Evolutionary conservation across 2,888 invertebrate species (phyloP), one percentile per base, ranked within the genome.

Genomic region (Seira ritae): DNA sequence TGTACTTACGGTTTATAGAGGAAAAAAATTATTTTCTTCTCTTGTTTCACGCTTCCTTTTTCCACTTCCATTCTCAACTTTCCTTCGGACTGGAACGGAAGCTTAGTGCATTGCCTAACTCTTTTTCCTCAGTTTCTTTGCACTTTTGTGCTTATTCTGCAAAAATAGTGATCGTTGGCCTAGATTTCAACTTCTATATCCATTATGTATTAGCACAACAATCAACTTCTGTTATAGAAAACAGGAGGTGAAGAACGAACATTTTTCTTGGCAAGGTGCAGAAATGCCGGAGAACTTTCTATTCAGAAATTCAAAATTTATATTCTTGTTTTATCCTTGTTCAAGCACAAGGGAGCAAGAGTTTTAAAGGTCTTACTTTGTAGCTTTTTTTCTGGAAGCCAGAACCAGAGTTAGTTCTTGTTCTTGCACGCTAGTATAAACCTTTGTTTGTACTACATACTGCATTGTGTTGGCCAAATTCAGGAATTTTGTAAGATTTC

Each of bases 101-200:
- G 74, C 74, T 20, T 42, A 17, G 65, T 42, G 74, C 55, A 24
- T 62, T 17, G n/a, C 70, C 17, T 17, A 55, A 55, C 55, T 55
- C 12, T 42, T 42, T 55, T 17, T 55, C 55, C 55, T 12, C 6
- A 55, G 17, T 55, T 55, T 55, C 55, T 55, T 55, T 55, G 17
- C 55, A 55, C 55, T 74, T 74, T 65, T 65, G 74, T 74, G 66
- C 66, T 62, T 37, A 65, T 74, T 66, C 42, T 12, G 42, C 65
- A 3, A 74, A 74, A 31, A 37, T 74, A 55, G 12, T n/a, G 12
- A 42, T 6, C 62, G 74, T 74, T 74, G 72, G 72, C 72, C 72
- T 72, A 72, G 46, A 72, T 72, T 72, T 62, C 60, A 12, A 17
- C 20, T 72, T 37, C n/a, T 24, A 62, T 55, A 55, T 55, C 1